Evolutionary conservation across 2,888 invertebrate genomes (phyloP), one percentile per base, ranked within the genome.

Genomic region (Aromia moschata): DNA sequence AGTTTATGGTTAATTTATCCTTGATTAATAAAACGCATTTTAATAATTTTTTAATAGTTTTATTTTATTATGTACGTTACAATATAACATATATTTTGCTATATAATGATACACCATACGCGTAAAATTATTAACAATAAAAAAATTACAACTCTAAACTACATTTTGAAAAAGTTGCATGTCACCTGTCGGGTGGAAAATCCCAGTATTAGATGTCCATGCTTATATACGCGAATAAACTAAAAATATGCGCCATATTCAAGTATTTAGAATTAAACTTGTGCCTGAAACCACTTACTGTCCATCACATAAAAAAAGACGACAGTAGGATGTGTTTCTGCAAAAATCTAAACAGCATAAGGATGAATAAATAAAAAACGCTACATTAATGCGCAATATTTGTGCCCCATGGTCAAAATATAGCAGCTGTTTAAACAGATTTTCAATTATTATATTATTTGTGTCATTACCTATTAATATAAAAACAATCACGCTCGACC

Each of bases 71-170:
- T 76, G 74, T 79, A 80, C 80, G 75, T 78, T 79, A 79, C 78
- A 78, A 76, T 79, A 78, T 79, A 78, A 79, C 80, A 80, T 79
- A 79, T 77, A 80, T 75, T 56, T 75, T 77, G 76, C 77, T 79
- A 79, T 78, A 76, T 75, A 72, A 72, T 75, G 76, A 77, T 78
- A 79, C 79, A 77, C 73, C 73, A 75, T 76, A 77, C 74, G 72
- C 75, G 70, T 73, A 74, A 77, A 77, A 79, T 73, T 72, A 73
- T 70, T 75, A 76, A 77, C 76, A 76, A 77, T 77, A 77, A 77
- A 77, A 76, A 77, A 77, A 76, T 77, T 71, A 77, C 75, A 76
- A 74, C 74, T 68, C 77, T 77, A 78, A 70, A 71, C 77, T 79
- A 77, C 77, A 62, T 66, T 73, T 71, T 72, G 70, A 72, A 74